phyloP scores from a whole-genome alignment of 2,888 invertebrate species.

The Cartodere bifasciata region DNA sequence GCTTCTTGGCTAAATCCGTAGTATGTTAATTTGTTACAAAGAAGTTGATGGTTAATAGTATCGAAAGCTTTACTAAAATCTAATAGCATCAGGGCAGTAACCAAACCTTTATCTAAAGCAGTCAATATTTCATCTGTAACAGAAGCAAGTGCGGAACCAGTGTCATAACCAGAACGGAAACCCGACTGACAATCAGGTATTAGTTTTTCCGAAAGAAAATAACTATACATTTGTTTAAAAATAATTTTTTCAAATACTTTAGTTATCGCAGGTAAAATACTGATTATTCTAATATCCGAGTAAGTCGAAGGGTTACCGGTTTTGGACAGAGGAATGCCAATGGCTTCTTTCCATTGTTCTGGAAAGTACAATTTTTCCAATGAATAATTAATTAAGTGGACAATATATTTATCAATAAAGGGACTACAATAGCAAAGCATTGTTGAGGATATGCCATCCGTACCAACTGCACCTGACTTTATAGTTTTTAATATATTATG shows the following conservation, averaged over 20 bases:
- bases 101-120: too few relatives aligned
- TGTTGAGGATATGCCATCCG: slow-evolving; percentile 1
- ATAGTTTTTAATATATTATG: neutral
- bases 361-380: slow-evolving; percentile 3
- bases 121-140: too few relatives aligned
- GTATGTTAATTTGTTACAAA: too few relatives aligned
- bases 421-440: slow-evolving; percentile 5
- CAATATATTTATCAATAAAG: slow-evolving; percentile 2
- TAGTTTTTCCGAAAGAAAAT: slow-evolving; percentile 1
- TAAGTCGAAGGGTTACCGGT: slow-evolving; percentile 2
- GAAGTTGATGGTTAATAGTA: too few relatives aligned
- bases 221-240: slow-evolving; percentile 3
- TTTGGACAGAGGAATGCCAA: slow-evolving; percentile 3
- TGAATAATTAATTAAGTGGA: slow-evolving; percentile 2
- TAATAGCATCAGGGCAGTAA: too few relatives aligned
- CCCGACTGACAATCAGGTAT: slow-evolving; percentile 1
- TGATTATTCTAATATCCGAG: slow-evolving; percentile 2
- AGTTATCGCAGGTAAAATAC: slow-evolving; percentile 4
- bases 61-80: too few relatives aligned
- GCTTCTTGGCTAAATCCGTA: too few relatives aligned
- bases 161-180: too few relatives aligned
- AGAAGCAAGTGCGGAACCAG: too few relatives aligned
- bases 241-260: slow-evolving; percentile 4
- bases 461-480: slow-evolving; percentile 1
- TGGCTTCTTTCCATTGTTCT: slow-evolving; percentile 4